Conservation (phyloP, 2,888 invertebrate species). For the Celastrina argiolus region DNA sequence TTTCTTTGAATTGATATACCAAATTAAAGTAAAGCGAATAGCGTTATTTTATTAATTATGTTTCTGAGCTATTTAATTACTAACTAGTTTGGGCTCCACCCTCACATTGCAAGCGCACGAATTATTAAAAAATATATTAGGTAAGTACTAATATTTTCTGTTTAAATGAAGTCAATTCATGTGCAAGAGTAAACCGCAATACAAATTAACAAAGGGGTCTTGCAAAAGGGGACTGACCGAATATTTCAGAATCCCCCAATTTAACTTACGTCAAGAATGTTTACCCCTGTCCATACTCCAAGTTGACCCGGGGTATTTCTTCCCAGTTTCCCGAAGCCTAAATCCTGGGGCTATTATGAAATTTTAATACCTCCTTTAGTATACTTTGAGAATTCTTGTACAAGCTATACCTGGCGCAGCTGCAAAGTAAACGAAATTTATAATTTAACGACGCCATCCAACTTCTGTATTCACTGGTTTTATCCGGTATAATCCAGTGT, state of each 20-base stretch:
- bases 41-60: neutral
- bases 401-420: conserved; percentile 34
- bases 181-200: neutral
- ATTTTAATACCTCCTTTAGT: conserved; percentile 23
- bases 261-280: conserved; percentile 8
- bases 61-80: neutral
- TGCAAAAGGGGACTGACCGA: neutral
- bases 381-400: conserved; percentile 14
- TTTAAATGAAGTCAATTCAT: neutral
- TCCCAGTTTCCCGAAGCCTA: conserved; percentile 8
- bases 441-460: conserved; percentile 48
- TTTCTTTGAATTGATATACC: no score
- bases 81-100: no score
- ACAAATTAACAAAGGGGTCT: neutral
- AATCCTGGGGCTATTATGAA: conserved; percentile 11
- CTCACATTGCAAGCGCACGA: no score
- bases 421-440: conserved; percentile 47
- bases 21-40: no score
- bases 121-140: no score
- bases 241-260: conserved; percentile 3
- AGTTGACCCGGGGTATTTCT: neutral
- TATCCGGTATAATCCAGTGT: conserved; percentile 37
- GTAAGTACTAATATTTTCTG: no score
- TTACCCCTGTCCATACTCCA: neutral
- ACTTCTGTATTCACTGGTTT: conserved; percentile 37